Evolutionary conservation across 2,888 invertebrate genomes (phyloP).

Genomic region (Eristalis tenax): DNA sequence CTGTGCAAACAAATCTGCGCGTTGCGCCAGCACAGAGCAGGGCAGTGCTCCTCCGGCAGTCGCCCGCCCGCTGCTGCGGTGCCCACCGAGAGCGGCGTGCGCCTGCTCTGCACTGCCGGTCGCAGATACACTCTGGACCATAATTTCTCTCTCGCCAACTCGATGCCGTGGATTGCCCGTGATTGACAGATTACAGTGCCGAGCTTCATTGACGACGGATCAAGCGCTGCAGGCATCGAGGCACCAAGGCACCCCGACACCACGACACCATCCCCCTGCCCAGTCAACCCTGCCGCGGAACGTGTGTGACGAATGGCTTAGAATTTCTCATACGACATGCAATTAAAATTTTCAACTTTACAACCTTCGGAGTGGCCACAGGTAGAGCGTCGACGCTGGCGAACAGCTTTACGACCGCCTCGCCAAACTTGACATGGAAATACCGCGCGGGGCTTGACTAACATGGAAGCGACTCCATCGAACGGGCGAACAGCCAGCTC

Average conservation of each 20-base stretch:
- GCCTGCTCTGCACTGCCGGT: conserved; percentile 14
- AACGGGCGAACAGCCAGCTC: not conserved
- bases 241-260: too few species aligned
- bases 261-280: not conserved
- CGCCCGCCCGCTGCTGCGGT: conserved; percentile 8
- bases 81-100: conserved; percentile 1
- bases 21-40: conserved; percentile 17
- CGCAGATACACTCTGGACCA: conserved; percentile 28
- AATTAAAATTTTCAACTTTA: conserved; percentile 66
- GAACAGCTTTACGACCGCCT: conserved; percentile 58
- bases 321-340: conserved; percentile 61
- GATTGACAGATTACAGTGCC: conserved; percentile 71
- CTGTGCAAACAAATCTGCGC: conserved; percentile 67
- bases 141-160: conserved; percentile 63
- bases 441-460: conserved; percentile 26
- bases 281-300: not conserved
- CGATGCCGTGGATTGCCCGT: conserved; percentile 39
- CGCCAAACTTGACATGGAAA: conserved; percentile 65
- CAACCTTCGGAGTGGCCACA: conserved; percentile 57
- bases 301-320: conserved; percentile 63
- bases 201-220: conserved; percentile 57
- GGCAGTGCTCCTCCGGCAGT: not conserved
- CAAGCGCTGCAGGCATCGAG: conserved; percentile 21
- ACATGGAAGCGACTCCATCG: conserved; percentile 53
- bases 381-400: conserved; percentile 22